phyloP scores from a whole-genome alignment of 2,797 vertebrate species.

The Coregonus suidteri region DNA sequence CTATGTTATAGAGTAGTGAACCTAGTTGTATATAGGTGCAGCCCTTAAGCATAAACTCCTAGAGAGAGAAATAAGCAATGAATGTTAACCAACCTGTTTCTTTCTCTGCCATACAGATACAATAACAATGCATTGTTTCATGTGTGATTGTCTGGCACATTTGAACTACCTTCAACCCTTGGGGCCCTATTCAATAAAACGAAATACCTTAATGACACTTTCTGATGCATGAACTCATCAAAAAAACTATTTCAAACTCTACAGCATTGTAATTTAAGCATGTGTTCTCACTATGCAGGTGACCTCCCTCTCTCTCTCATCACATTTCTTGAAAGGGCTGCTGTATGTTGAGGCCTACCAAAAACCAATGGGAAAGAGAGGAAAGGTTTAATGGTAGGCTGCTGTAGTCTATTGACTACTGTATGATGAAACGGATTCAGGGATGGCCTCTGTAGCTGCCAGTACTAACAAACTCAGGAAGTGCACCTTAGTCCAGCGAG shows the following conservation, averaged over 20 bases:
- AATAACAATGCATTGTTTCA: background rate
- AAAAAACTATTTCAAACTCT: no score
- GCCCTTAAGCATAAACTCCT: no score
- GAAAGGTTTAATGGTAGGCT: background rate
- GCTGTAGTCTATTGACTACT: background rate
- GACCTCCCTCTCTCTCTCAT: background rate
- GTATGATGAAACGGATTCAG: background rate
- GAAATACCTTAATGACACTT: background rate
- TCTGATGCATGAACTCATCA: background rate
- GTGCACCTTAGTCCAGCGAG: background rate
- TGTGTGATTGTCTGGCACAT: background rate
- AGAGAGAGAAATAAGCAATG: background rate
- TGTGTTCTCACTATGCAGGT: background rate
- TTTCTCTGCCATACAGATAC: background rate
- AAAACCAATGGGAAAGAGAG: background rate
- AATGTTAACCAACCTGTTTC: background rate
- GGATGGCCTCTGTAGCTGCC: background rate
- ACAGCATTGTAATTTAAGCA: background rate
- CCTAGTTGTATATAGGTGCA: no score
- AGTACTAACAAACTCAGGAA: background rate
- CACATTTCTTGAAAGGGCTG: background rate
- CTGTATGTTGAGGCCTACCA: constrained; percentile 5
- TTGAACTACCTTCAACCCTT: background rate
- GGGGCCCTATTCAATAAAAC: background rate
- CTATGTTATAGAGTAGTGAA: no score